Evolutionary conservation across 2,797 vertebrate genomes (phyloP), one percentile per base, ranked within the genome.

Genomic region (Diplodus sargus): DNA sequence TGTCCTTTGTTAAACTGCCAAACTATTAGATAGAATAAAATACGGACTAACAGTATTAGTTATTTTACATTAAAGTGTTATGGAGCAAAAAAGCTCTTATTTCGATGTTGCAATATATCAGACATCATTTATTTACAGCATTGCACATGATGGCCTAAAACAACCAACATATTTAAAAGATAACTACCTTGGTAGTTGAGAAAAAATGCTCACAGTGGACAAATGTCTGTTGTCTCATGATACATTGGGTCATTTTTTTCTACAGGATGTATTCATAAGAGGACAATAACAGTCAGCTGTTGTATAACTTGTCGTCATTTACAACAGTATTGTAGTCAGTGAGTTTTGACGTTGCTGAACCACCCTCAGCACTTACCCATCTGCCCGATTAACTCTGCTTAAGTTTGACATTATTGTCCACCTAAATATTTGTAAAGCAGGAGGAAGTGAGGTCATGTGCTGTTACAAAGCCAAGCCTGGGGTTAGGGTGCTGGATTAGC

Each of bases 401-500:
- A 70, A 7, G 54, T 52, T 45, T 42, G n/a, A 63, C 52, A 20
- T 70, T 66, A 64, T 17, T 57, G 58, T 65, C 56, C 23, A 70
- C 60, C 58, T 72, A 63, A 70, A 49, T 23, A 20, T 88, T 72
- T 75, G 22, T 60, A 43, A 71, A 23, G 64, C 23, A 54, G 23
- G 74, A 80, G 85, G 82, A 90, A 83, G 69, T 87, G 75, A 88
- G 76, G 74, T 57, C 61, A 84, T 79, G 60, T 81, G 74, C 28
- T 76, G 63, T 68, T 57, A 17, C 64, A 76, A 79, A 76, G 78
- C 51, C 77, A 47, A 73, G 74, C 56, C 75, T 60, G 67, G 69
- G 73, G 72, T 87, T 60, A 58, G 39, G 74, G 49, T 67, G 60
- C 54, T 70, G 86, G 91, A 92, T 92, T 91, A 91, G 61, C 2